These are phyloP conservation scores for Corythornis madagascariensis DNA, from an alignment of 2,113 vertebrate species.

Conservation along the genomic window DNA sequence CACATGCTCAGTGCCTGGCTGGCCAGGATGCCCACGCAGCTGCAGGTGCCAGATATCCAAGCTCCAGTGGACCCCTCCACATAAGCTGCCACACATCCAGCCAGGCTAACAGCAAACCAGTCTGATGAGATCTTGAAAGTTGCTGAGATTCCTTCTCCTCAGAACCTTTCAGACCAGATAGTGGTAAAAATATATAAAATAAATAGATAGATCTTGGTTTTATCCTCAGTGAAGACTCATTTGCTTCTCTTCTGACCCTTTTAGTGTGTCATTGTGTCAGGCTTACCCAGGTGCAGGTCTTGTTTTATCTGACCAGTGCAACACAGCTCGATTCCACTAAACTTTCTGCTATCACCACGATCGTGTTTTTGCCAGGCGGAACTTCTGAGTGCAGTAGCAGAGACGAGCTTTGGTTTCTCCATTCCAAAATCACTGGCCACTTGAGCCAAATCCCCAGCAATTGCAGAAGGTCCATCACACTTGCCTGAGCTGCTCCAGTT, in stretches of 20 bases:
- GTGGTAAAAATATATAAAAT: too few species aligned
- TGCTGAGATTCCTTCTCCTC: not conserved
- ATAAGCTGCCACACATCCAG: not conserved
- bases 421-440: not conserved
- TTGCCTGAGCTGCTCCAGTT: not conserved
- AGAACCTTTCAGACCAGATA: not conserved
- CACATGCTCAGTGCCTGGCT: fast-evolving
- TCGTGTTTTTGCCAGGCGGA: not conserved
- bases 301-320: not conserved
- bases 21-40: fast-evolving
- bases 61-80: not conserved
- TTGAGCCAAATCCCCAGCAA: not conserved
- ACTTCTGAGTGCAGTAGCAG: not conserved
- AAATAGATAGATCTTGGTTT: not conserved
- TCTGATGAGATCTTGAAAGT: not conserved
- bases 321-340: not conserved
- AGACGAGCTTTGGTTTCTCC: not conserved
- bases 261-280: not conserved
- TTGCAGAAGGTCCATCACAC: not conserved
- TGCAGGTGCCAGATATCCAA: not conserved
- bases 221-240: not conserved
- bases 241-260: not conserved
- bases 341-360: not conserved
- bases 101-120: slow-evolving; percentile 2
- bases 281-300: not conserved